Evolutionary conservation across 64 coral and sea anemone species (phyloP), one percentile per base, ranked within the genome.

Genomic region (Montipora sp.): DNA sequence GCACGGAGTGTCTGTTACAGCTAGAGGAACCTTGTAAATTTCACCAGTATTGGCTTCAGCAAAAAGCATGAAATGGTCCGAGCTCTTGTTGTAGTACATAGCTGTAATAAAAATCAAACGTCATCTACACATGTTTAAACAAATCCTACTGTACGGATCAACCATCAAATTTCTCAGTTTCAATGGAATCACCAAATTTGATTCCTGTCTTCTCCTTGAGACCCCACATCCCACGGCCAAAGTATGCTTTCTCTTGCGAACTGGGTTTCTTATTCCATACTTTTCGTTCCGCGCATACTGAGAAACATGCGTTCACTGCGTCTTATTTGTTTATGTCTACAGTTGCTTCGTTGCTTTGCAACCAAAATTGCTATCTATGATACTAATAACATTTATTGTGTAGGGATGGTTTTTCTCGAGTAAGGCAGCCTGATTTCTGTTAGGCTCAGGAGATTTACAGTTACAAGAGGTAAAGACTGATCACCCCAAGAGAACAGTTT

Each of bases 21-120:
- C 75, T 5, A 93, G 59, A n/a, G 75, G 61, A 72, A 93, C 76
- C 43, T 79, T 67, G 73, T 87, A 93, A 10, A 93, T 88, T 51
- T 87, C 75, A 74, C 73, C 59, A 15, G 23, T 72, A 50, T 88
- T 23, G 3, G 77, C 77, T 74, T 93, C 91, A 48, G 91, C 74
- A 59, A 88, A 87, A 8, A 93, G 48, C 51, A 87, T 46, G n/a
- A 91, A 81, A 50, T 75, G 70, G n/a, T 91, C 70, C 19, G 70
- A 72, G 68, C 36, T 81, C 27, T 23, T 27, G 47, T 80, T 55
- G 23, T 67, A 14, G n/a, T 22, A 89, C 13, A 58, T 19, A 1
- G 9, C 77, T 73, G 22, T 27, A 36, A 80, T 3, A 53, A 49
- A 72, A 70, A 69, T 7, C 12, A 6, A 59, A 55, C 19, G 59